Percentiles rank a stretch among this genome's conserved stretches.
phyloP scores from a whole-genome alignment of 2,888 invertebrate genomes.

The Nipponacmea schrenckii region DNA sequence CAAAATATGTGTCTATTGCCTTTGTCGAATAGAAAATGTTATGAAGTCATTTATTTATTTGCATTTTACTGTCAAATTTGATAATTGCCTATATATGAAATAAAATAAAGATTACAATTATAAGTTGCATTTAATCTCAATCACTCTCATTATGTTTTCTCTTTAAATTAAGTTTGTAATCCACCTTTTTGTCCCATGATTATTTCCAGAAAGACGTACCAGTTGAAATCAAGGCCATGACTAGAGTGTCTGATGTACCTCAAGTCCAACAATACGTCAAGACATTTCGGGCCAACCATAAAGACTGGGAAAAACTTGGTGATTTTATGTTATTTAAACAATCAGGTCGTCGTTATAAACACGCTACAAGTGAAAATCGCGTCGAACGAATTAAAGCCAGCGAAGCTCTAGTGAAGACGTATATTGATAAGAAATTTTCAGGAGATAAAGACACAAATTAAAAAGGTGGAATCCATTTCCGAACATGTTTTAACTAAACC shows the following conservation, averaged over 20 bases:
- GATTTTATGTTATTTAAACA: slow-evolving; percentile 57
- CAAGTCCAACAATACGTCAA: slow-evolving; percentile 44
- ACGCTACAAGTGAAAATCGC: slow-evolving; percentile 31
- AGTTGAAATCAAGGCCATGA: slow-evolving; percentile 43
- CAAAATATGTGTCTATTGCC: too few relatives aligned
- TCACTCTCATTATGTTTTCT: too few relatives aligned
- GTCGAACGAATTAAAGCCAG: slow-evolving; percentile 44
- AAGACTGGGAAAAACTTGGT: slow-evolving; percentile 60
- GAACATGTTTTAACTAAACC: not conserved
- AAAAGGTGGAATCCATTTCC: slow-evolving; percentile 7
- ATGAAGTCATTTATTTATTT: too few relatives aligned
- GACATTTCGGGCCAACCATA: slow-evolving; percentile 50
- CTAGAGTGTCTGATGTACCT: slow-evolving; percentile 45
- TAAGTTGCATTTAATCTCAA: too few relatives aligned
- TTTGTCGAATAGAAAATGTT: too few relatives aligned
- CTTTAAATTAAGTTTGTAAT: too few relatives aligned
- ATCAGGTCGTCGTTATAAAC: slow-evolving; percentile 53
- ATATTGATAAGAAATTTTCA: slow-evolving; percentile 39
- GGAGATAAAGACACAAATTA: slow-evolving; percentile 19
- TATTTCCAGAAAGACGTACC: slow-evolving; percentile 4
- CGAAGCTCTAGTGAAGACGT: slow-evolving; percentile 43
- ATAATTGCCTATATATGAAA: not conserved
- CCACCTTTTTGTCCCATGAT: too few relatives aligned
- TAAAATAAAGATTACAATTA: not conserved
- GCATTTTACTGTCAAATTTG: too few relatives aligned